phyloP scores from a whole-genome alignment of 2,113 vertebrate genomes.

The Paradoxurus hermaphroditus region DNA sequence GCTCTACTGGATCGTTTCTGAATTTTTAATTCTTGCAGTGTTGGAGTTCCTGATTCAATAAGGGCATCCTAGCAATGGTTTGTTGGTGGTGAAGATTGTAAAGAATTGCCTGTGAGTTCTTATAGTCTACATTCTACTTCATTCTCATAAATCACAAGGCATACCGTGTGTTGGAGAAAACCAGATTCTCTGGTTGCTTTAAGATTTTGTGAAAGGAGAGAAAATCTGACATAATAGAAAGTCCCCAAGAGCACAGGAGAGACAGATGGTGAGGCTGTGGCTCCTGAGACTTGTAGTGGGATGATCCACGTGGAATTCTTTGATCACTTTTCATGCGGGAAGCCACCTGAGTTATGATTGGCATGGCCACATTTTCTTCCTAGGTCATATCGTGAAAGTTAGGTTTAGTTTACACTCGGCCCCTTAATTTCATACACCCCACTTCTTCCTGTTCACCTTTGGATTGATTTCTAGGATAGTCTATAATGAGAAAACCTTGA shows the following conservation, averaged over 20 bases:
- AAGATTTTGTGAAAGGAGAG: slow-evolving; percentile 14
- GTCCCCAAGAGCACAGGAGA: background rate
- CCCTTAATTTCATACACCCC: background rate
- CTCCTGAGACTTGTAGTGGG: background rate
- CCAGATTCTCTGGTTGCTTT: background rate
- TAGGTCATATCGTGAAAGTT: background rate
- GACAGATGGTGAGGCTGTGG: background rate
- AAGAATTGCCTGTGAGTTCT: background rate
- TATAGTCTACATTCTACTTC: background rate
- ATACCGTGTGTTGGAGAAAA: background rate
- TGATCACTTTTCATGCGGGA: background rate
- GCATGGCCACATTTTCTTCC: background rate
- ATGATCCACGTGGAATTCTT: background rate
- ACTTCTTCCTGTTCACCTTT: background rate
- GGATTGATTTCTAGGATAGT: background rate
- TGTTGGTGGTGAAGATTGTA: background rate
- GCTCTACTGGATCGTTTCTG: background rate
- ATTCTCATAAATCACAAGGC: background rate
- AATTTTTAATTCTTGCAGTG: background rate
- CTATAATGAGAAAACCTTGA: background rate
- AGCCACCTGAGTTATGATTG: background rate
- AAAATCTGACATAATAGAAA: background rate
- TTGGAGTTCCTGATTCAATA: background rate
- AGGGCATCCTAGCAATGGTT: background rate
- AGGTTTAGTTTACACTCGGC: background rate